phyloP scores from a whole-genome alignment of 2,888 invertebrate genomes.

The Hyalella azteca region DNA sequence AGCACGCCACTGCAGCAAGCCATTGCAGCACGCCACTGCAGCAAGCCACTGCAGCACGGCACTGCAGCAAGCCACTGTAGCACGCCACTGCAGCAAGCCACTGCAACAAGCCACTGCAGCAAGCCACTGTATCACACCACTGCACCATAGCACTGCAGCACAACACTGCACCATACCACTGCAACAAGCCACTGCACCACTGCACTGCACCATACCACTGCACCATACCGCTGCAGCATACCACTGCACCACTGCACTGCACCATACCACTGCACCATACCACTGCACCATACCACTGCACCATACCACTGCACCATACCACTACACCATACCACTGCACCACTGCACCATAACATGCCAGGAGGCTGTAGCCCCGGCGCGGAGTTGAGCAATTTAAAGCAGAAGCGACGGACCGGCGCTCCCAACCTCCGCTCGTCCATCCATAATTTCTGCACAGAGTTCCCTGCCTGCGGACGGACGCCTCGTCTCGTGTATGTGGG shows the following conservation, averaged over 20 bases:
- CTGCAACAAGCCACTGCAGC: not conserved
- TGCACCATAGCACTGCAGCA: not conserved
- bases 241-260: not conserved
- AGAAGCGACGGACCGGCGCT: not conserved
- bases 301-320: not conserved
- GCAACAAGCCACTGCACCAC: too few relatives aligned
- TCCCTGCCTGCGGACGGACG: too few relatives aligned
- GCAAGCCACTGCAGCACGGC: not conserved
- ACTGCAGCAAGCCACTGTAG: not conserved
- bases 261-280: not conserved
- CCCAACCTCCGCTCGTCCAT: not conserved
- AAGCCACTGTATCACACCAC: not conserved
- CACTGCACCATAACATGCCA: too few relatives aligned
- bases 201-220: too few relatives aligned
- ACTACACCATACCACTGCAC: too few relatives aligned
- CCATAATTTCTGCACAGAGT: too few relatives aligned
- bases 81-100: not conserved
- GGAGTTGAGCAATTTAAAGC: constrained; percentile 3
- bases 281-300: not conserved
- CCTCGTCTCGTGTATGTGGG: too few relatives aligned
- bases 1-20: not conserved
- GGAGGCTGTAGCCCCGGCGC: not conserved
- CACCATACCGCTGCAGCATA: not conserved
- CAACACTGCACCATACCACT: not conserved
- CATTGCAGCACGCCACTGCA: not conserved